Evolutionary conservation across 1,140 invertebrate genomes (phyloP), one percentile per base, ranked within the genome.

Genomic region (Manduca sexta): DNA sequence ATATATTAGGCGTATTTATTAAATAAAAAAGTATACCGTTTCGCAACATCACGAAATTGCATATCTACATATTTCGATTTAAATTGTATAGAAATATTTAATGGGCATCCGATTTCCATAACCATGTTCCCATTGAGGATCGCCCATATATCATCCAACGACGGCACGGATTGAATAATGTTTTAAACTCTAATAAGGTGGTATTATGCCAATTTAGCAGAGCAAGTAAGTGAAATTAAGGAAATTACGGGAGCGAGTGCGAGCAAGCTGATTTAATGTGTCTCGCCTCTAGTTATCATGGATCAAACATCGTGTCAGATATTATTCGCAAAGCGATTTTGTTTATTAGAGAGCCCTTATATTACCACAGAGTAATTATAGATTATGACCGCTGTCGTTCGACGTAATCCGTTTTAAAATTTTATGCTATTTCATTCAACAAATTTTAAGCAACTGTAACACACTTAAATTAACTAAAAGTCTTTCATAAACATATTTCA

Each of bases 201-300:
- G 41, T 55, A 70, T 67, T 69, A 68, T 52, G 42, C 58, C 53
- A 68, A 72, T 74, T 72, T 66, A 45, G 17, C 41, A 48, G 39
- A 52, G 45, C 34, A 35, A 26, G 52, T 81, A 81, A 81, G 71
- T 80, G 75, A 78, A 74, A 68, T 79, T 78, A 77, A 81, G 64
- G 74, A 70, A 74, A 74, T 77, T 61, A 62, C 50, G 40, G 21
- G 42, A 47, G 56, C 45, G 60, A 74, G 62, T 67, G 64, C 64
- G 61, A 69, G 68, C 64, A 78, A 69, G 52, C 61, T 68, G 69
- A 74, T 73, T 74, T 74, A 80, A 74, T 69, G 53, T 68, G 67
- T 66, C 50, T 69, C 43, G 78, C 81, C 71, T 64, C 64, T 72
- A 82, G 76, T 81, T 81, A 84, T 74, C 70, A 79, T 82, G 76